Evolutionary conservation across 2,113 vertebrate genomes (phyloP), one percentile per base, ranked within the genome.

Genomic region (Agelaius phoeniceus): DNA sequence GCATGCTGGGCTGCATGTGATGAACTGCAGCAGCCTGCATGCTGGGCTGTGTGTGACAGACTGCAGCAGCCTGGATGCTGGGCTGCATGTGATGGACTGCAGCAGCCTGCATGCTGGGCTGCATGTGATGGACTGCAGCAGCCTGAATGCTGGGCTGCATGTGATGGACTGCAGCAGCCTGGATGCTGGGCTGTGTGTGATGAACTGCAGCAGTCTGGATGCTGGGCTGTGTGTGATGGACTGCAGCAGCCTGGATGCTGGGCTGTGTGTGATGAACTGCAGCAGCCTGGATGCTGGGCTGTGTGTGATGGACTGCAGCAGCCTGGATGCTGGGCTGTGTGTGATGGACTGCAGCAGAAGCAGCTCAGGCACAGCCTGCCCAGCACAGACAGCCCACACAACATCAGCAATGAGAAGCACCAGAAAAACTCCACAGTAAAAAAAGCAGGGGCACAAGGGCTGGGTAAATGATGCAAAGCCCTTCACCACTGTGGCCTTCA

Each of bases 21-120:
- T 9, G 9, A 8, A 37, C 37, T 37, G 31, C 46, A 20, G 31
- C 8, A 0, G 62, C 27, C n/a, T 44, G 11, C 9, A 14, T 35
- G 48, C 48, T 9, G 37, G 48, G 61, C 18, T 21, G 20, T 0
- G 0, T 3, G 48, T 4, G 14, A 48, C 0, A 4, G 44, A 13
- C 24, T 26, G 49, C 49, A 27, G 51, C 51, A 52, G 49, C 51
- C 51, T 52, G 51, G 10, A 17, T 52, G 15, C 15, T 52, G 51
- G 49, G 57, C 22, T 22, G 13, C 0, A 0, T 3, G 43, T 4
- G 15, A 35, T 35, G 35, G 35, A 35, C 35, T 35, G 31, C 46
- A 20, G 31, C 8, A 0, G 62, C 27, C n/a, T 44, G 11, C 9
- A 14, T 35, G 48, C 48, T 9, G 37, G 48, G 61, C 18, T 21